Percentiles rank a stretch among this genome's conserved stretches.
Evolutionary conservation across 2,888 invertebrate species (phyloP).

Genomic region (Catocala nupta): DNA sequence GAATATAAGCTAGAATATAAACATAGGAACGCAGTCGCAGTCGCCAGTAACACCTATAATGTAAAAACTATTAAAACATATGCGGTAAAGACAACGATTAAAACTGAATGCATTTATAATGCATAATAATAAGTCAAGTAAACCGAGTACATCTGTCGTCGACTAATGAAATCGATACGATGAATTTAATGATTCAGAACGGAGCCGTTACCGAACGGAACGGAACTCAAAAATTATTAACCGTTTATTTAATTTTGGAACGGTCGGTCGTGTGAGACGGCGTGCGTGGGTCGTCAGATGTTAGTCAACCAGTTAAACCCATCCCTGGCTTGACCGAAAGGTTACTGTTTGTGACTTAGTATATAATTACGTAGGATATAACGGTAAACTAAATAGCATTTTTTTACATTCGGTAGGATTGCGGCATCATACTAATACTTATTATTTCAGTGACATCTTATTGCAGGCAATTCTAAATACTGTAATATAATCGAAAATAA

Average conservation of each 20-base stretch:
- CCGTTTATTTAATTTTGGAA: constrained; percentile 47
- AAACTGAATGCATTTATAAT: constrained; percentile 4
- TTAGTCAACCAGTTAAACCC: constrained; percentile 28
- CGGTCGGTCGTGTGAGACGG: constrained; percentile 35
- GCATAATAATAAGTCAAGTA: background rate
- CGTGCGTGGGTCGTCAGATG: constrained; percentile 35
- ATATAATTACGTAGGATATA: too few species aligned
- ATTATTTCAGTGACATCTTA: too few species aligned
- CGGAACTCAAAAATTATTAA: constrained; percentile 53
- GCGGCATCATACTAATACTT: too few species aligned
- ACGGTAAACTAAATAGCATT: too few species aligned
- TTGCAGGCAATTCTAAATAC: too few species aligned
- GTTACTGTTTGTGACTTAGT: background rate
- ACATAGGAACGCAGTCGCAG: too few species aligned
- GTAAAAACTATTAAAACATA: background rate
- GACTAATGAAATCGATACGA: constrained; percentile 64
- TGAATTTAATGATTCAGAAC: constrained; percentile 75
- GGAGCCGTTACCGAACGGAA: constrained; percentile 69
- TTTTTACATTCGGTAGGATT: too few species aligned
- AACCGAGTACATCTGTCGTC: constrained; percentile 31
- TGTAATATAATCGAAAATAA: too few species aligned
- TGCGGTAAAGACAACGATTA: background rate
- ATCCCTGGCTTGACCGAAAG: background rate
- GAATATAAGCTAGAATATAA: too few species aligned
- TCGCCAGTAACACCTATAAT: too few species aligned